Percentiles rank a stretch among this genome's conserved stretches.
These are phyloP conservation scores for Zeugodacus cucurbitae DNA, from an alignment of 1,140 invertebrate genomes.

Conservation along the genomic window DNA sequence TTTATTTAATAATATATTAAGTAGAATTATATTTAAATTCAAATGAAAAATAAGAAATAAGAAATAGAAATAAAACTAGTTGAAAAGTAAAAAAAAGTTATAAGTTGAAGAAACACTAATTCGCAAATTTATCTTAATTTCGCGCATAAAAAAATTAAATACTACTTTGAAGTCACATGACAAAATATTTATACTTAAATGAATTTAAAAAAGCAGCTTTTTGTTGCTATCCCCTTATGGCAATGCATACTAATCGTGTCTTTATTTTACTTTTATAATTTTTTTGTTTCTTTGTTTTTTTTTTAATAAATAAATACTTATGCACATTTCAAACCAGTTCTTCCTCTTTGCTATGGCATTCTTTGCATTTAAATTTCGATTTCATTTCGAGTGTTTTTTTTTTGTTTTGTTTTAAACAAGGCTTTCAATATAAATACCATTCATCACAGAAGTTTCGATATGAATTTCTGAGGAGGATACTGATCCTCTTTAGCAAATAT, in stretches of 20 bases:
- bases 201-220: background rate
- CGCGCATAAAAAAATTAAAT: background rate
- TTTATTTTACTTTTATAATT: background rate
- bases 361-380: background rate
- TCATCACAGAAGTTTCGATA: too few relatives aligned
- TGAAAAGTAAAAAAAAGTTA: too few relatives aligned
- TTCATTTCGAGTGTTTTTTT: background rate
- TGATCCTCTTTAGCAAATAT: too few relatives aligned
- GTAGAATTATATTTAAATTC: too few relatives aligned
- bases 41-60: too few relatives aligned
- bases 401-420: too few relatives aligned
- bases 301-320: background rate
- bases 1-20: too few relatives aligned
- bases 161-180: background rate
- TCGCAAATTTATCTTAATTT: background rate
- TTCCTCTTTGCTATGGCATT: background rate
- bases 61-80: too few relatives aligned
- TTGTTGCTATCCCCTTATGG: background rate
- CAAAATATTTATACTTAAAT: background rate
- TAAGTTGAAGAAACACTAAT: background rate
- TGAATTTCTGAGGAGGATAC: too few relatives aligned
- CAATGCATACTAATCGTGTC: background rate
- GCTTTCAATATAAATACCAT: too few relatives aligned
- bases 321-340: background rate
- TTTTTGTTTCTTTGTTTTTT: background rate